phyloP scores from a whole-genome alignment of 2,888 invertebrate genomes.

The Spodoptera picta region DNA sequence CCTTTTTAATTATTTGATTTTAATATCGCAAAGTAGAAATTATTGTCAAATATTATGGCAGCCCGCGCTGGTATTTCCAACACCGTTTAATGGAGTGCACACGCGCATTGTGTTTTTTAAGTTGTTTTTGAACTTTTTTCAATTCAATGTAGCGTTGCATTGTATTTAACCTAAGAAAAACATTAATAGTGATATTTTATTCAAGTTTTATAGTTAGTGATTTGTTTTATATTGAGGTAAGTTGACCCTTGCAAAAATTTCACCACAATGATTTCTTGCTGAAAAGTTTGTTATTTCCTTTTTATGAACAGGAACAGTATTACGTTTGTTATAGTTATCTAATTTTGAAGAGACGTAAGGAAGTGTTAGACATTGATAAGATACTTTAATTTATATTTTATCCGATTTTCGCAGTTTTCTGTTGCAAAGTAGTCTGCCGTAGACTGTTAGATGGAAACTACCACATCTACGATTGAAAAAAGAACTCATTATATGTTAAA shows the following conservation, averaged over 20 bases:
- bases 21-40: neutral
- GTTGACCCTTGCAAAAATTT: slow-evolving; percentile 12
- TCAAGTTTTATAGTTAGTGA: neutral
- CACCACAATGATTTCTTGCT: slow-evolving; percentile 13
- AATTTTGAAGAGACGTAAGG: neutral
- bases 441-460: too few species aligned
- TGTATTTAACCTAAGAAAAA: slow-evolving; percentile 12
- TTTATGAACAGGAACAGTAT: neutral
- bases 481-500: too few species aligned
- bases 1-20: neutral
- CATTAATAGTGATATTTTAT: slow-evolving; percentile 1
- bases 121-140: slow-evolving; percentile 20
- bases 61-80: slow-evolving; percentile 4
- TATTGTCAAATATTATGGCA: neutral
- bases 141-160: slow-evolving; percentile 2
- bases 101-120: slow-evolving; percentile 14
- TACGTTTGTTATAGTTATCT: neutral
- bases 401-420: too few species aligned
- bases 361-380: too few species aligned
- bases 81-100: slow-evolving; percentile 10
- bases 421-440: too few species aligned
- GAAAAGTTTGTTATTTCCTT: slow-evolving; percentile 23
- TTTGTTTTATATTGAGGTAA: slow-evolving; percentile 25
- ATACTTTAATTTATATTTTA: too few species aligned
- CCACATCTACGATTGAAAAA: too few species aligned